Conservation (phyloP, 1,140 invertebrate genomes). For the Bemisia tabaci region DNA sequence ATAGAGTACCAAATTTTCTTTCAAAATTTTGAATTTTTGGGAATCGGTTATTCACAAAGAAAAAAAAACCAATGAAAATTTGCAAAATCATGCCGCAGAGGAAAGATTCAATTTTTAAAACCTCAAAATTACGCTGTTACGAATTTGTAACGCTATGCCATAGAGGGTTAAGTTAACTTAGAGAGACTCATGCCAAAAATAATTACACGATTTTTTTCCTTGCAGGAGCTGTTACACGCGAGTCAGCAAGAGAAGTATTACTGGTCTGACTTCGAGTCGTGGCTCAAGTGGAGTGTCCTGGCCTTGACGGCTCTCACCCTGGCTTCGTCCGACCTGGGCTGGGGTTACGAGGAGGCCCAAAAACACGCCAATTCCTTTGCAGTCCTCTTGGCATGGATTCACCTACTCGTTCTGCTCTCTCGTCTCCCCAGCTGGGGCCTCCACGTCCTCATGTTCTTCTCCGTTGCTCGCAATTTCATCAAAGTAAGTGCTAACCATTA, state of each 20-base stretch:
- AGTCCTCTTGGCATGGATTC: constrained; percentile 37
- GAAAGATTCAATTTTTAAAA: no score
- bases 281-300: constrained; percentile 20
- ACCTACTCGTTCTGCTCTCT: constrained; percentile 38
- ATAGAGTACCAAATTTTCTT: no score
- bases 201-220: constrained; percentile 1
- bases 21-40: no score
- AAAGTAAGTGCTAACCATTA: no score
- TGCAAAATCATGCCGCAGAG: no score
- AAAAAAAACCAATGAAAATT: no score
- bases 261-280: constrained; percentile 19
- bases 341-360: constrained; percentile 29
- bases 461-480: constrained; percentile 35
- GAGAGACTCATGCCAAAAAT: no score
- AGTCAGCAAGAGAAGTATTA: constrained; percentile 19
- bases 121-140: no score
- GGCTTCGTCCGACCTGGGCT: background rate
- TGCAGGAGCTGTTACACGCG: constrained; percentile 20
- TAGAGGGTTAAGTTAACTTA: no score
- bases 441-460: constrained; percentile 38
- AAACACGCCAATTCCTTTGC: constrained; percentile 35
- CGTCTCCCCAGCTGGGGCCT: constrained; percentile 35
- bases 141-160: no score
- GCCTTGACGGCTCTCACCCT: constrained; percentile 1
- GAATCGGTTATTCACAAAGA: no score